phyloP scores from a whole-genome alignment of 2,797 vertebrate species.

The Sebastes vulpes region DNA sequence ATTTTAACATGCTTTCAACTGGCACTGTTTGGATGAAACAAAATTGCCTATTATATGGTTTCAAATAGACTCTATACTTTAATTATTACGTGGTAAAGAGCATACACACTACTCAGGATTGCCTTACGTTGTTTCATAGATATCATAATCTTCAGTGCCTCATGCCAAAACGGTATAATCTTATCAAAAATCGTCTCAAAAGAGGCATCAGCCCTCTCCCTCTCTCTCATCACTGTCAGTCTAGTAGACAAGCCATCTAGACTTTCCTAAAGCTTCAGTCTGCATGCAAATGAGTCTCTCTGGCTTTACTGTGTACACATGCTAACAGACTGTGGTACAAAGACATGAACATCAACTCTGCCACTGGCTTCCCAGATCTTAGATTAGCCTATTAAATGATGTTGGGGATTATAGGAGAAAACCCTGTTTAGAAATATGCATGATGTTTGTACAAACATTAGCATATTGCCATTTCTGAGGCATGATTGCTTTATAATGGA shows the following conservation, averaged over 20 bases:
- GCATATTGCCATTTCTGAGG: slow-evolving; percentile 14
- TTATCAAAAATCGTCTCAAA: slow-evolving; percentile 37
- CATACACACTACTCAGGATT: not conserved
- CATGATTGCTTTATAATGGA: slow-evolving; percentile 15
- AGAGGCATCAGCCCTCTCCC: slow-evolving; percentile 14
- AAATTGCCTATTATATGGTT: not conserved
- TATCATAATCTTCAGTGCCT: slow-evolving; percentile 14
- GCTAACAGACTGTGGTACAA: slow-evolving; percentile 10
- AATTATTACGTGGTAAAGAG: not conserved
- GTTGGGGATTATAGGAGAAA: slow-evolving; percentile 4
- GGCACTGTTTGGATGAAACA: not conserved
- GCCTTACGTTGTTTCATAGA: slow-evolving; percentile 5
- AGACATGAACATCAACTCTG: slow-evolving; percentile 10
- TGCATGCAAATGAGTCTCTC: slow-evolving; percentile 43
- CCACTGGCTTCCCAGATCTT: slow-evolving; percentile 18
- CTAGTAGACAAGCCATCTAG: slow-evolving; percentile 28
- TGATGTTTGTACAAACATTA: slow-evolving; percentile 4
- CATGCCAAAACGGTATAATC: slow-evolving; percentile 22
- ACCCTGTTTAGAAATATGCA: slow-evolving; percentile 5
- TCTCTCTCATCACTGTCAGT: slow-evolving; percentile 42
- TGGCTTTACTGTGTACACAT: slow-evolving; percentile 26
- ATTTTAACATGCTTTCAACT: not conserved
- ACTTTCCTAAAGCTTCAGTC: slow-evolving; percentile 27
- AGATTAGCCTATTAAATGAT: slow-evolving; percentile 14
- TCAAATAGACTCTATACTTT: not conserved